Evolutionary conservation across 2,797 vertebrate genomes (phyloP).

Genomic region (Coccyzus lansbergi): DNA sequence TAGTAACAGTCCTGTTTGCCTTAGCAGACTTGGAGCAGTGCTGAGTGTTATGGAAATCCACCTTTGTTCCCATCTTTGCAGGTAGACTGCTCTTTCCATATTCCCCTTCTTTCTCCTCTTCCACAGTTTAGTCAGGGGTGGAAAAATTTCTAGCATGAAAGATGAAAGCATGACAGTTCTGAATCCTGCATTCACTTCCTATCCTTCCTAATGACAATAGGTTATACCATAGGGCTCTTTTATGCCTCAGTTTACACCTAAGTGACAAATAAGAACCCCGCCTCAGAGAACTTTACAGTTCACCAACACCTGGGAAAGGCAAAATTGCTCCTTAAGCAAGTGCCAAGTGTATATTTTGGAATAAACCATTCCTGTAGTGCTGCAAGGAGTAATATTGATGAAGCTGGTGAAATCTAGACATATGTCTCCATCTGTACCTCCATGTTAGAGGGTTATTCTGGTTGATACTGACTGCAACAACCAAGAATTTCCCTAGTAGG

Average conservation of each 20-base stretch:
- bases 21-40: neutral
- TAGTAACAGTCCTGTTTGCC: neutral
- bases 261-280: neutral
- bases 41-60: neutral
- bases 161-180: neutral
- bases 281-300: neutral
- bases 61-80: neutral
- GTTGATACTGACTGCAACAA: neutral
- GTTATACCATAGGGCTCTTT: neutral
- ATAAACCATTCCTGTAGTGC: neutral
- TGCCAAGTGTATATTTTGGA: neutral
- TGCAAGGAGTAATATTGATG: neutral
- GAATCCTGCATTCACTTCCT: neutral
- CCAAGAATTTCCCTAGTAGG: neutral
- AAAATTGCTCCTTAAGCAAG: constrained; percentile 18
- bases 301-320: neutral
- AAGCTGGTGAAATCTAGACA: neutral
- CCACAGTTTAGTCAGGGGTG: neutral
- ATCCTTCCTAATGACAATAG: neutral
- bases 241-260: neutral
- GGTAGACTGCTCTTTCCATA: neutral
- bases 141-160: neutral
- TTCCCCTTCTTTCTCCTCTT: neutral
- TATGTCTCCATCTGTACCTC: neutral
- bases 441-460: neutral